Evolutionary conservation across 2,797 vertebrate genomes (phyloP).

Genomic region (Pelochelys cantorii): DNA sequence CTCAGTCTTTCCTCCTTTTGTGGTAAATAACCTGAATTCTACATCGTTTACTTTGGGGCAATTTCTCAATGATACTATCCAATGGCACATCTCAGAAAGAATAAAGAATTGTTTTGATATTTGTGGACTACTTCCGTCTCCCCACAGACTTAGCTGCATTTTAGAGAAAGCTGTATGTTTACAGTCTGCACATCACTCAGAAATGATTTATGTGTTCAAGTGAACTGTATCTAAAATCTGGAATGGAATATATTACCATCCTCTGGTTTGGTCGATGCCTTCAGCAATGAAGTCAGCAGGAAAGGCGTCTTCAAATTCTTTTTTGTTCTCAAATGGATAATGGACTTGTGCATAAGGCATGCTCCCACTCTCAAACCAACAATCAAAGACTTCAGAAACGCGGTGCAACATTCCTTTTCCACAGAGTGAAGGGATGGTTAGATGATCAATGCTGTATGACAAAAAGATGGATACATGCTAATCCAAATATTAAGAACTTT

Average conservation of each 20-base stretch:
- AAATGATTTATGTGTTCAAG: background rate
- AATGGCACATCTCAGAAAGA: accelerated
- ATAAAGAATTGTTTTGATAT: background rate
- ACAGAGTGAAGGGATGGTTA: constrained; percentile 89
- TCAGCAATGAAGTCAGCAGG: constrained; percentile 98
- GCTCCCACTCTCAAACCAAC: constrained; percentile 99
- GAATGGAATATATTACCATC: constrained; percentile 86
- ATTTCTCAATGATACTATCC: background rate
- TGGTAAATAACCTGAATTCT: background rate
- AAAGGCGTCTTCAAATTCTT: constrained; percentile 93
- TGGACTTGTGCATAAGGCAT: constrained; percentile 98
- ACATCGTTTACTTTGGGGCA: background rate
- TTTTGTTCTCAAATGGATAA: constrained; percentile 94
- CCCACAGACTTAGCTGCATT: background rate
- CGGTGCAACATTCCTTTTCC: constrained; percentile 90
- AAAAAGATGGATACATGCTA: background rate
- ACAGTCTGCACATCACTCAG: background rate
- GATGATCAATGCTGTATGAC: constrained; percentile 85
- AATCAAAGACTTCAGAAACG: constrained; percentile 95
- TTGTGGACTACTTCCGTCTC: background rate
- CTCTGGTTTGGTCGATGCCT: constrained; percentile 98
- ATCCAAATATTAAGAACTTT: accelerated
- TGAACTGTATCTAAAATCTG: accelerated
- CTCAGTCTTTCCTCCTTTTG: background rate
- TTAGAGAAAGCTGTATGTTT: background rate